phyloP scores from a whole-genome alignment of 2,113 vertebrate species.

The Xiphophorus maculatus region DNA sequence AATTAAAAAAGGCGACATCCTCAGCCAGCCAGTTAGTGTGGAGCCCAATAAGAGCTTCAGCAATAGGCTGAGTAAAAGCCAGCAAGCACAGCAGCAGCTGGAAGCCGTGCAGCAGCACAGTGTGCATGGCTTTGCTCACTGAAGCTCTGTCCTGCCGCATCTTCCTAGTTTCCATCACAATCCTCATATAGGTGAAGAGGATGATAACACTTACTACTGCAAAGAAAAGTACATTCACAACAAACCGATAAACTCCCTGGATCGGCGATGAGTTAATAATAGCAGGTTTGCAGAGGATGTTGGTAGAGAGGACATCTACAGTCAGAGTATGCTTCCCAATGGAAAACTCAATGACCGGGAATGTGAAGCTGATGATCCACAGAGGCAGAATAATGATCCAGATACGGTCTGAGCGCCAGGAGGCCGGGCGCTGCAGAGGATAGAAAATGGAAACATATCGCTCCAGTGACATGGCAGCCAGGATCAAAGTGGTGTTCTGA shows the following conservation, averaged over 20 bases:
- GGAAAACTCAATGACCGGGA: slow-evolving; percentile 44
- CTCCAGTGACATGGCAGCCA: slow-evolving; percentile 81
- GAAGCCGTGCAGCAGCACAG: slow-evolving; percentile 76
- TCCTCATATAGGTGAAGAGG: slow-evolving; percentile 77
- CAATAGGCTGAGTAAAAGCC: slow-evolving; percentile 70
- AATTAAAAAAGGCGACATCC: slow-evolving; percentile 70
- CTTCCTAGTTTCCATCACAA: slow-evolving; percentile 74
- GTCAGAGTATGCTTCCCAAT: slow-evolving; percentile 17
- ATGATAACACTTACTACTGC: slow-evolving; percentile 67
- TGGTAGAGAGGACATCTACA: slow-evolving; percentile 43
- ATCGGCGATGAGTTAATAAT: slow-evolving; percentile 52
- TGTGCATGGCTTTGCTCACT: slow-evolving; percentile 75
- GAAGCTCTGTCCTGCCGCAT: slow-evolving; percentile 70
- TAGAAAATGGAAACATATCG: slow-evolving; percentile 80
- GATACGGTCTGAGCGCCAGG: slow-evolving; percentile 73
- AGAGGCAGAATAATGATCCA: slow-evolving; percentile 72
- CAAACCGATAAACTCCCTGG: slow-evolving; percentile 62
- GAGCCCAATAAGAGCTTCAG: slow-evolving; percentile 46
- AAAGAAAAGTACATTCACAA: slow-evolving; percentile 67
- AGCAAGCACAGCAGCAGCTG: slow-evolving; percentile 78
- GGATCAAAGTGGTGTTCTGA: slow-evolving; percentile 74
- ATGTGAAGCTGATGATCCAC: slow-evolving; percentile 64
- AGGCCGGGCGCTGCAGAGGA: slow-evolving; percentile 63
- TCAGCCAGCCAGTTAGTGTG: slow-evolving; percentile 34
- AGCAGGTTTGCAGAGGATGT: slow-evolving; percentile 20